Evolutionary conservation across 2,797 vertebrate species (phyloP), one percentile per base, ranked within the genome.

Genomic region (Lerista edwardsae): DNA sequence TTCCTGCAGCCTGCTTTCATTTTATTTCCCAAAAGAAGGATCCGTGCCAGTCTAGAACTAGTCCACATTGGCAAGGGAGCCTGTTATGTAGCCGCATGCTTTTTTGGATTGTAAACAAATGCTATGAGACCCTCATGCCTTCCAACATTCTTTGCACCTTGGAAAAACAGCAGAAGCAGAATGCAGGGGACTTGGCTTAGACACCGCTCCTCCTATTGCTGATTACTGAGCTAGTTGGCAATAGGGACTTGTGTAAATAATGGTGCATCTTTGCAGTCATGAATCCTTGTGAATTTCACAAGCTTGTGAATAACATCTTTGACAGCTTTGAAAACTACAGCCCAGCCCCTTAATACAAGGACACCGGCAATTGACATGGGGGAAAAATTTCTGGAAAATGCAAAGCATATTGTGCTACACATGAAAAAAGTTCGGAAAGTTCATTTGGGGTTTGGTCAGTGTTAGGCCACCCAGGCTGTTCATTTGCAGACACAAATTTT

Each of bases 31-130:
- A 19, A 36, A 62, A 47, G 83, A 51, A 47, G 10, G 41, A 79
- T 29, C 10, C 17, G 10, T 72, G 31, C 39, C 41, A 36, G 44
- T 51, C 19, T 51, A 23, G 4, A 79, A 23, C 12, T 27, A 84
- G 36, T 84, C 55, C 23, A 17, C n/a, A 61, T 55, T 47, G 4
- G 27, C 23, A 27, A 78, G 23, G 68, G 29, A 10, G 19, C 14
- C 34, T 71, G 39, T 69, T 77, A 27, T 64, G 64, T 4, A 34
- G 7, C 6, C 39, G 19, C 39, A 75, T 83, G 44, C 25, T 21
- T 75, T 80, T 59, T 21, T 57, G 62, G 36, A 55, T 55, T 75
- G 34, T 80, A 59, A 77, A 74, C 62, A 67, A 80, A 85, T 75
- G 75, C 12, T 39, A 44, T 17, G 47, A 31, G 15, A 41, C n/a